phyloP scores from a whole-genome alignment of 2,113 vertebrate species.

The Scartelaos histophorus region DNA sequence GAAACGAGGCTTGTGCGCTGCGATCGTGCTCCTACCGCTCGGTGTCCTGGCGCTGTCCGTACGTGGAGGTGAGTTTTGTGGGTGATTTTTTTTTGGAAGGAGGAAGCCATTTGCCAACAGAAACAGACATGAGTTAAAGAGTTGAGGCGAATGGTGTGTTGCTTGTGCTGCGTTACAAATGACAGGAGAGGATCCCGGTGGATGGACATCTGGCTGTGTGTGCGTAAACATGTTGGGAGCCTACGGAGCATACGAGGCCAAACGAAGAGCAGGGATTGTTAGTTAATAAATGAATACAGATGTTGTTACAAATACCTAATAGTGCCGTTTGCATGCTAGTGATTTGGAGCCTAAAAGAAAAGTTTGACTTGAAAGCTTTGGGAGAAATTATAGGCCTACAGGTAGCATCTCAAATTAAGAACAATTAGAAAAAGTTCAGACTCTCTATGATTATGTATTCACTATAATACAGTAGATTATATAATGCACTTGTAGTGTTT shows the following conservation, averaged over 20 bases:
- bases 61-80: constrained; percentile 72
- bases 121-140: constrained; percentile 7
- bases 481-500: too few species aligned
- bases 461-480: not conserved
- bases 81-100: constrained; percentile 22
- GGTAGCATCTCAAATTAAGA: not conserved
- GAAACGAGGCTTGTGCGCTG: constrained; percentile 62
- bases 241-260: not conserved
- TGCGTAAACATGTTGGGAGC: not conserved
- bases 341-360: not conserved
- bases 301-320: not conserved
- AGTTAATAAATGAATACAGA: not conserved
- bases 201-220: constrained; percentile 1
- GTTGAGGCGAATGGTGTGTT: constrained; percentile 3
- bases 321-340: not conserved
- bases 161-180: constrained; percentile 3
- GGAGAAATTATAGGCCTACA: too few species aligned
- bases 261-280: not conserved
- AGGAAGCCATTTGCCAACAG: constrained; percentile 14
- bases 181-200: not conserved
- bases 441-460: not conserved
- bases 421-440: not conserved
- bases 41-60: constrained; percentile 69
- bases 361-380: not conserved
- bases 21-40: constrained; percentile 67